Evolutionary conservation across 64 coral and sea anemone species (phyloP).

Genomic region (Stylophora pistillata): DNA sequence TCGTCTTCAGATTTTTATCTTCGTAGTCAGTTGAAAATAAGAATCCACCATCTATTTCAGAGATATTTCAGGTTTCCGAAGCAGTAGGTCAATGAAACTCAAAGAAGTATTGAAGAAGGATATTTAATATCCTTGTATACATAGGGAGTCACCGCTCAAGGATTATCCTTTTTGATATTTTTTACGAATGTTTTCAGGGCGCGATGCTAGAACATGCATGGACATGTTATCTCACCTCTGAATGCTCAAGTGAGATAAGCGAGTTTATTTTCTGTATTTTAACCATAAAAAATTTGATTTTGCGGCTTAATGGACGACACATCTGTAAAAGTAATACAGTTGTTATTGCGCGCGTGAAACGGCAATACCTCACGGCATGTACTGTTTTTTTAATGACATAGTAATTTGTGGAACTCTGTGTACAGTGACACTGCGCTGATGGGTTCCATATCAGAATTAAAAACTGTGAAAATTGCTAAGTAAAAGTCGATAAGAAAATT

Average conservation of each 20-base stretch:
- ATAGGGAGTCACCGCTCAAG: constrained; percentile 28
- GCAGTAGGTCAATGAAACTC: not conserved
- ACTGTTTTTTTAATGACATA: constrained; percentile 9
- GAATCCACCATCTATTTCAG: not conserved
- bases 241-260: not conserved
- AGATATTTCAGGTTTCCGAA: not conserved
- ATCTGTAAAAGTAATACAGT: constrained; percentile 45
- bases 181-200: constrained; percentile 14
- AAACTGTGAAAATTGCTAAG: too few species aligned
- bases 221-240: not conserved
- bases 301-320: not conserved
- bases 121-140: constrained; percentile 54
- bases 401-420: constrained; percentile 13
- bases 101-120: constrained; percentile 25
- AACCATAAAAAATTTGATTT: not conserved
- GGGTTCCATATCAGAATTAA: too few species aligned
- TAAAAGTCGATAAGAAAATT: too few species aligned
- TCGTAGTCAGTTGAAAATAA: not conserved
- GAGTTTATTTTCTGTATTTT: constrained; percentile 13
- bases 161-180: constrained; percentile 15
- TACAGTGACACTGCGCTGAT: not conserved
- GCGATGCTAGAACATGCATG: not conserved
- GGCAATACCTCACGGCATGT: constrained; percentile 23
- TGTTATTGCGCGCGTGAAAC: not conserved
- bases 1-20: not conserved